These are phyloP conservation scores for Xenops minutus DNA, from an alignment of 2,797 vertebrate species.

Conservation along the genomic window DNA sequence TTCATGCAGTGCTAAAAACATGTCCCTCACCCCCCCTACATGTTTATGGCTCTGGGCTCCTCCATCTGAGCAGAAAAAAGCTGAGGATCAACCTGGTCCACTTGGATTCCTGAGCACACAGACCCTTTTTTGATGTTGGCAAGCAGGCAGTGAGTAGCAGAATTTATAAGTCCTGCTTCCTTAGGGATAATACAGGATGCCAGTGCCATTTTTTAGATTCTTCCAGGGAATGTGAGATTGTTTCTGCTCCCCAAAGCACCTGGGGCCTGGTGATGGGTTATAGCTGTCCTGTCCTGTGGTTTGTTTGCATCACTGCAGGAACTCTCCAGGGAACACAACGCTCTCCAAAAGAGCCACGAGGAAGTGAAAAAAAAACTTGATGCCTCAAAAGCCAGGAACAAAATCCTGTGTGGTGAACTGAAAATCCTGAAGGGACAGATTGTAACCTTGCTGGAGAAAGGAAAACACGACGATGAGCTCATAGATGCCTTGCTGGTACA, in stretches of 20 bases:
- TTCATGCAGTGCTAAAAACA: neutral
- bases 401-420: conserved; percentile 80
- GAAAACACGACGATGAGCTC: conserved; percentile 88
- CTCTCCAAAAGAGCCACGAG: conserved; percentile 81
- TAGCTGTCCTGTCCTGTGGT: neutral
- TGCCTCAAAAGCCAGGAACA: conserved; percentile 84
- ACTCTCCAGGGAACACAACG: conserved; percentile 76
- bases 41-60: neutral
- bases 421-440: conserved; percentile 86
- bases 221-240: neutral
- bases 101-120: neutral
- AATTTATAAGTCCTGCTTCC: neutral
- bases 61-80: neutral
- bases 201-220: neutral
- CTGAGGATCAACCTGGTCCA: neutral
- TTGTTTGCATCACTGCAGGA: conserved; percentile 74
- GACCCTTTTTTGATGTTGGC: neutral
- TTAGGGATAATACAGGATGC: neutral
- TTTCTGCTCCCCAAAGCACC: neutral
- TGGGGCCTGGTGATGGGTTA: neutral
- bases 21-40: neutral
- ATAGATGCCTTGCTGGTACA: conserved; percentile 87
- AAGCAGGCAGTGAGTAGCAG: neutral
- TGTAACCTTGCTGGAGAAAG: conserved; percentile 85
- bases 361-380: conserved; percentile 84